These are phyloP conservation scores for Portunus trituberculatus DNA, from an alignment of 1,140 invertebrate species.

Conservation along the genomic window DNA sequence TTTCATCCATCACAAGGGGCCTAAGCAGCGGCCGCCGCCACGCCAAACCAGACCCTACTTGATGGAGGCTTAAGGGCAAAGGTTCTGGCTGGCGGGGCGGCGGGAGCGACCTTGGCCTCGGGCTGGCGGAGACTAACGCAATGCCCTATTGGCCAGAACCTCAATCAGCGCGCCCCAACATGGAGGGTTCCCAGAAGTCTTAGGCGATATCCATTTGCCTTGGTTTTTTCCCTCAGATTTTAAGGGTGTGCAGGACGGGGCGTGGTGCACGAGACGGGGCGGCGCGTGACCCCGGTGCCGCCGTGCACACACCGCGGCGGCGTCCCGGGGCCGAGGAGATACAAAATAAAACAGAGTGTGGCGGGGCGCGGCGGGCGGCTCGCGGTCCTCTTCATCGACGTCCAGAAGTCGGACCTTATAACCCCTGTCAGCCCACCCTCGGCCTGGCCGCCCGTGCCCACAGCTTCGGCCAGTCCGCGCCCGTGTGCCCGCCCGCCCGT, in stretches of 20 bases:
- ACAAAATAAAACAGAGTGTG: neutral
- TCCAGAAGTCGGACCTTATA: constrained; percentile 31
- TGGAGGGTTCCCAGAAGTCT: constrained; percentile 62
- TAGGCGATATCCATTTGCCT: constrained; percentile 54
- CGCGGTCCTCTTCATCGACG: constrained; percentile 53
- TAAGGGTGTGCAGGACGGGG: neutral
- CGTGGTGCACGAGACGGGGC: neutral
- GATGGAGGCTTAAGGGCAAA: constrained; percentile 29
- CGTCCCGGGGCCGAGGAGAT: neutral
- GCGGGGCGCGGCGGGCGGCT: neutral
- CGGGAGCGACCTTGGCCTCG: constrained; percentile 61
- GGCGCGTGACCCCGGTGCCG: neutral
- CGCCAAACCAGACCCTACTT: constrained; percentile 9
- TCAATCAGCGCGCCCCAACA: constrained; percentile 64
- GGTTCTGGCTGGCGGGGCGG: constrained; percentile 24
- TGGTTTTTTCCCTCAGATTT: neutral
- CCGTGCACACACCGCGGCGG: neutral
- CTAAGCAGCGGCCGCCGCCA: constrained; percentile 15
- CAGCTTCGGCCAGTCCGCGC: neutral
- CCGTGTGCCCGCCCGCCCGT: neutral
- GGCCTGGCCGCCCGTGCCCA: neutral
- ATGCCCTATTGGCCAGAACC: constrained; percentile 65
- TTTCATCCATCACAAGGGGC: constrained; percentile 3
- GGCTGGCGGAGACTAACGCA: constrained; percentile 60
- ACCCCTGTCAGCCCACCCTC: constrained; percentile 44